phyloP scores from a whole-genome alignment of 1,140 invertebrate genomes.

The Caenorhabditis briggsae region DNA sequence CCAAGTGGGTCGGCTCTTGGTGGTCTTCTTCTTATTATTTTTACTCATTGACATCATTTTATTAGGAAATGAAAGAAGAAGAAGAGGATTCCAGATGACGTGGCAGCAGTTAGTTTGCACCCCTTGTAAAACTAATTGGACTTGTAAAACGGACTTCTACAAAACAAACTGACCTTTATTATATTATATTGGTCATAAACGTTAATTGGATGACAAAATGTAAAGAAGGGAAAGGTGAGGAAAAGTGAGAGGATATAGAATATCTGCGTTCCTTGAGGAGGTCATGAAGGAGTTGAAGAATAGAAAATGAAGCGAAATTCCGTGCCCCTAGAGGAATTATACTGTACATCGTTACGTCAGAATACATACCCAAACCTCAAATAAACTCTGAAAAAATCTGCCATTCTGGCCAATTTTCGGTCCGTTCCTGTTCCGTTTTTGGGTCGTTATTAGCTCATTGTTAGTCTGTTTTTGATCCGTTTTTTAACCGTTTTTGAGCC shows the following conservation, averaged over 20 bases:
- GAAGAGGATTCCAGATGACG: background rate
- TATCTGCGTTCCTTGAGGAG: background rate
- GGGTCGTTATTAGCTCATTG: too few relatives aligned
- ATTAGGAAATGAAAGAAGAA: background rate
- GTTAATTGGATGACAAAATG: slow-evolving; percentile 42
- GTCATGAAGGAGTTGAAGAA: background rate
- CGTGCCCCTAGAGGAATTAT: too few relatives aligned
- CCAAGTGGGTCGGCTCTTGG: background rate
- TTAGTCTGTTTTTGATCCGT: too few relatives aligned
- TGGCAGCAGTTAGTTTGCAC: background rate
- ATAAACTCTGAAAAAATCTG: too few relatives aligned
- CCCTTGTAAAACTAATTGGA: slow-evolving; percentile 42
- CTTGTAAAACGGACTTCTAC: background rate
- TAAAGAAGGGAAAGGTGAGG: background rate
- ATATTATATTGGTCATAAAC: slow-evolving; percentile 24
- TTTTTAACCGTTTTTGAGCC: too few relatives aligned
- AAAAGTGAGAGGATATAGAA: slow-evolving; percentile 17
- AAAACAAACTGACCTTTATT: slow-evolving; percentile 55
- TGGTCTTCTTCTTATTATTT: slow-evolving; percentile 14
- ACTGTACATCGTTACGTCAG: too few relatives aligned
- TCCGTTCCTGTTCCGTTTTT: too few relatives aligned
- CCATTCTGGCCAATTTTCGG: too few relatives aligned
- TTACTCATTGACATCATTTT: background rate
- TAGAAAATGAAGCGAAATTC: too few relatives aligned
- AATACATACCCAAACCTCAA: too few relatives aligned